phyloP scores from a whole-genome alignment of 2,888 invertebrate species.

The Leptura quadrifasciata region DNA sequence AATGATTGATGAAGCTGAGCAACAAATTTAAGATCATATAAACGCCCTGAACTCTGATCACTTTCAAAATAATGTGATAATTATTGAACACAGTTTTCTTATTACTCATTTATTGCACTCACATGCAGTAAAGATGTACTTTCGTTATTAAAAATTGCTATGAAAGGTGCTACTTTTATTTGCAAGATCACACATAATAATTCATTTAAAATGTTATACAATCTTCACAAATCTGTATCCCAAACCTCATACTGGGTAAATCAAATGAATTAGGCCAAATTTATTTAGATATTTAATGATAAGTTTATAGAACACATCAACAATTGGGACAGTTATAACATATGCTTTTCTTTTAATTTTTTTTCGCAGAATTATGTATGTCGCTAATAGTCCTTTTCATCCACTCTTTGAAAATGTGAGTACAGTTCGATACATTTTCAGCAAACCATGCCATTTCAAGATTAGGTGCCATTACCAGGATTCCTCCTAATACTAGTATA shows the following conservation, averaged over 20 bases:
- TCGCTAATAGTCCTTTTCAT: constrained; percentile 6
- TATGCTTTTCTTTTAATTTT: neutral
- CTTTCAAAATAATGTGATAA: too few relatives aligned
- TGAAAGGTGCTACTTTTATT: too few relatives aligned
- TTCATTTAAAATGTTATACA: too few relatives aligned
- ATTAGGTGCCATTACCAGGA: constrained; percentile 51
- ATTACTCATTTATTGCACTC: too few relatives aligned
- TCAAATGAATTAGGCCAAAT: neutral
- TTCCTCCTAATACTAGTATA: constrained; percentile 50
- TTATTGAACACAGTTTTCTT: too few relatives aligned
- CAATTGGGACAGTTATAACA: neutral
- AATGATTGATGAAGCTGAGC: too few relatives aligned
- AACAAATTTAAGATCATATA: too few relatives aligned
- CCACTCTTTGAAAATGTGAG: constrained; percentile 4
- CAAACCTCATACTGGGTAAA: neutral
- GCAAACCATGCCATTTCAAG: constrained; percentile 51
- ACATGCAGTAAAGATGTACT: too few relatives aligned
- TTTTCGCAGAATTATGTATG: neutral
- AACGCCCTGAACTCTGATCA: too few relatives aligned
- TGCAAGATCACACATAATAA: too few relatives aligned
- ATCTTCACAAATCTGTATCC: too few relatives aligned
- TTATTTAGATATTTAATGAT: neutral
- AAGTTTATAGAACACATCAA: neutral
- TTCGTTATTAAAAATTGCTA: too few relatives aligned
- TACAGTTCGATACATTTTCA: constrained; percentile 44